Percentiles rank a stretch among this genome's conserved stretches.
phyloP scores from a whole-genome alignment of 2,888 invertebrate genomes.

The Eupeodes latifasciatus region DNA sequence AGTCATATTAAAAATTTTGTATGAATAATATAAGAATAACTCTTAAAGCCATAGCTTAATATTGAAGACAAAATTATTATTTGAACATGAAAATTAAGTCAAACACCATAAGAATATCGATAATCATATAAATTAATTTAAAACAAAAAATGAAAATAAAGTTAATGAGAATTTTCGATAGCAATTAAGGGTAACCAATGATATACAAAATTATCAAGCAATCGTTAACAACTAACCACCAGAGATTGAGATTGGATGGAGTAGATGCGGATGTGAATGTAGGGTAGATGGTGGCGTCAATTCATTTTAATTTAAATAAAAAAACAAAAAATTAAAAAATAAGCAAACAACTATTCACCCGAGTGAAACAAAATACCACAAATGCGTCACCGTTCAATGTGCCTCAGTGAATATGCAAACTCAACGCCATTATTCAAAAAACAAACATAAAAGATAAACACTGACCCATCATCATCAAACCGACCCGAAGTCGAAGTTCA shows the following conservation, averaged over 20 bases:
- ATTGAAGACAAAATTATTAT: no score
- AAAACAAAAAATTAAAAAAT: not conserved
- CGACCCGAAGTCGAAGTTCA: conserved; percentile 4
- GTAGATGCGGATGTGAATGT: no score
- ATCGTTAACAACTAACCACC: conserved; percentile 36
- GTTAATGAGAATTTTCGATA: conserved; percentile 38
- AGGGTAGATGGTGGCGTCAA: not conserved
- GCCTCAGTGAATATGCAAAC: conserved; percentile 18
- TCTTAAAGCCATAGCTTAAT: no score
- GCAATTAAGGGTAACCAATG: conserved; percentile 55
- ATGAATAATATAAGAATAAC: no score
- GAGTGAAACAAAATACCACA: conserved; percentile 19
- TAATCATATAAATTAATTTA: not conserved
- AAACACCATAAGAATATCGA: not conserved
- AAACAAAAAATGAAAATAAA: not conserved
- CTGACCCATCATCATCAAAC: not conserved
- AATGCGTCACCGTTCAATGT: conserved; percentile 30
- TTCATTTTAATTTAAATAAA: not conserved
- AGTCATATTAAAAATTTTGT: no score
- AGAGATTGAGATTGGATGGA: not conserved
- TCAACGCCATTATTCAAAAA: conserved; percentile 37
- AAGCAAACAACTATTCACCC: conserved; percentile 9
- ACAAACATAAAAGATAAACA: conserved; percentile 34
- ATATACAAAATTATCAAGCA: conserved; percentile 43
- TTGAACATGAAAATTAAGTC: no score